Percentiles rank a stretch among this genome's conserved stretches.
phyloP scores from a whole-genome alignment of 2,888 invertebrate species.

The Eupithecia tripunctaria region DNA sequence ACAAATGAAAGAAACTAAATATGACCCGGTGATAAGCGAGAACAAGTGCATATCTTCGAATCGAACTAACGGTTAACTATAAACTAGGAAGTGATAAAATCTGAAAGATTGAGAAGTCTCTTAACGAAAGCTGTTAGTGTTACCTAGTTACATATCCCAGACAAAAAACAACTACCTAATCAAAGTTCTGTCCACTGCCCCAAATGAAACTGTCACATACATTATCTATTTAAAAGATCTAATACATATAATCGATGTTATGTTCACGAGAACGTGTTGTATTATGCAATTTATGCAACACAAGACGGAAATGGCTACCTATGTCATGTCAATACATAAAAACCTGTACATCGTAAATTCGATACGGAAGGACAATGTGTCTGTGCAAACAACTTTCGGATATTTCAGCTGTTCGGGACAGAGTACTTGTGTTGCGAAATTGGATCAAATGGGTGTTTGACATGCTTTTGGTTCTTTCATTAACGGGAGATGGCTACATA shows the following conservation, averaged over 20 bases:
- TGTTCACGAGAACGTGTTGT: not conserved
- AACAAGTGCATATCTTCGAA: not conserved
- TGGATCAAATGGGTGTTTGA: conserved; percentile 9
- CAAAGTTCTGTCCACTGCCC: not conserved
- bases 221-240: conserved; percentile 9
- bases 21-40: not conserved
- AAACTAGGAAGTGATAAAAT: conserved; percentile 1
- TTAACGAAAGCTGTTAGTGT: not conserved
- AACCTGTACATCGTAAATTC: conserved; percentile 33
- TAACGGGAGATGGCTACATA: not conserved
- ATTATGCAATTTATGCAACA: conserved; percentile 31
- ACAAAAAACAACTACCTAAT: not conserved
- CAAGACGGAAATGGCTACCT: conserved; percentile 53
- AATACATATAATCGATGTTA: not conserved
- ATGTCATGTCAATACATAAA: conserved; percentile 42
- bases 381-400: conserved; percentile 38
- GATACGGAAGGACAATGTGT: conserved; percentile 39
- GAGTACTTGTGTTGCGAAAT: conserved; percentile 36
- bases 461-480: conserved; percentile 8
- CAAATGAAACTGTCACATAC: not conserved
- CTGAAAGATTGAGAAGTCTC: not conserved
- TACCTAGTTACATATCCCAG: not conserved
- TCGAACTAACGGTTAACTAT: not conserved
- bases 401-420: conserved; percentile 35
- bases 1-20: not conserved